phyloP scores from a whole-genome alignment of 92 coral and sea anemone species.

The Hydrozoanthus gracilis region DNA sequence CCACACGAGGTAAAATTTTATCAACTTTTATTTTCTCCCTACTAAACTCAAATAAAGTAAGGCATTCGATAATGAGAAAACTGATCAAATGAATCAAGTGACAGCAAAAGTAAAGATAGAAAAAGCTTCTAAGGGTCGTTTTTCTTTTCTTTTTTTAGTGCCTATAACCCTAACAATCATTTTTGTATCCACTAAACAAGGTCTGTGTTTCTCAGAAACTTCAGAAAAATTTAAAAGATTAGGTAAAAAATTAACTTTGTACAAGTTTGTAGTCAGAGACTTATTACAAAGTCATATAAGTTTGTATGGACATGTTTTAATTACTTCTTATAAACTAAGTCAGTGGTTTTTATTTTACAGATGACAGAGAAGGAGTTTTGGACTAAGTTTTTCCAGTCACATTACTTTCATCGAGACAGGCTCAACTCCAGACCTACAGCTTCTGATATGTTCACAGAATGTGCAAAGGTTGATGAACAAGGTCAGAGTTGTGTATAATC shows the following conservation, averaged over 20 bases:
- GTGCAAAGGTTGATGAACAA: conserved; percentile 95
- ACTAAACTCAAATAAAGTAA: too few relatives aligned
- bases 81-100: too few relatives aligned
- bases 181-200: too few relatives aligned
- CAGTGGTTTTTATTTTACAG: conserved; percentile 52
- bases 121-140: not conserved
- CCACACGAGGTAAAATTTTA: conserved; percentile 83
- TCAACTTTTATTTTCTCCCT: not conserved
- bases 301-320: too few relatives aligned
- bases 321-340: not conserved
- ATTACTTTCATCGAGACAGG: conserved; percentile 96
- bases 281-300: too few relatives aligned
- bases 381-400: conserved; percentile 99
- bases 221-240: too few relatives aligned
- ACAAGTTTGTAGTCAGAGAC: too few relatives aligned
- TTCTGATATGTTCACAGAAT: conserved; percentile 92
- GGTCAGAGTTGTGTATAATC: conserved; percentile 52
- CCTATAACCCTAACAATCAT: too few relatives aligned
- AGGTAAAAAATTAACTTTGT: too few relatives aligned
- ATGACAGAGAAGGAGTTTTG: conserved; percentile 98
- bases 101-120: too few relatives aligned
- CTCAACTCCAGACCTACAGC: conserved; percentile 64
- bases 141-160: not conserved
- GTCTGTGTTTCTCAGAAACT: too few relatives aligned
- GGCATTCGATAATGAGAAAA: too few relatives aligned